Evolutionary conservation across 1,140 invertebrate genomes (phyloP).

Genomic region (Nephila pilipes): DNA sequence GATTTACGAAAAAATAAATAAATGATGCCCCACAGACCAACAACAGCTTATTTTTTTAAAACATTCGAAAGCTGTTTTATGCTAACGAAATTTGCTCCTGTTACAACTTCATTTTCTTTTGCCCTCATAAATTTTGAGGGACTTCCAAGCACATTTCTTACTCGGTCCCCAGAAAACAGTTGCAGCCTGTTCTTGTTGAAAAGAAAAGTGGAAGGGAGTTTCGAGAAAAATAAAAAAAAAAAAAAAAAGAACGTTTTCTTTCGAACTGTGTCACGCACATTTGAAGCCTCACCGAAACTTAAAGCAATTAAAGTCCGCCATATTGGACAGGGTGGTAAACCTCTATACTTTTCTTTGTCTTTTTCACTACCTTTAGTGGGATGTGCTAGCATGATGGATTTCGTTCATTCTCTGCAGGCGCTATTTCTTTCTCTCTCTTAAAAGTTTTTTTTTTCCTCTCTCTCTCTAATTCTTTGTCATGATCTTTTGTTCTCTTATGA

Average conservation of each 20-base stretch:
- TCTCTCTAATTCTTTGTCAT: slow-evolving; percentile 29
- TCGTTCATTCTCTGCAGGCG: not conserved
- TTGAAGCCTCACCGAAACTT: slow-evolving; percentile 44
- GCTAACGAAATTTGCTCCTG: not conserved
- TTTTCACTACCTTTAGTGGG: slow-evolving; percentile 18
- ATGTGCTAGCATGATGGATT: slow-evolving; percentile 50
- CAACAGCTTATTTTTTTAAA: too few relatives aligned
- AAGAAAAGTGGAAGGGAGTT: slow-evolving; percentile 18
- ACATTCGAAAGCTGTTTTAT: not conserved
- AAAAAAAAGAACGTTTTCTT: slow-evolving; percentile 51
- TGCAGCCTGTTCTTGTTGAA: slow-evolving; percentile 44
- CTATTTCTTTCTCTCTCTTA: slow-evolving; percentile 18
- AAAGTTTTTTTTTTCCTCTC: not conserved
- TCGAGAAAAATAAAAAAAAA: slow-evolving; percentile 40
- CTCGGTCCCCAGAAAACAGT: slow-evolving; percentile 43
- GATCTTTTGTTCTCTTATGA: slow-evolving; percentile 62
- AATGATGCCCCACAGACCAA: too few relatives aligned
- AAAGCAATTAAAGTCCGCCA: slow-evolving; percentile 68
- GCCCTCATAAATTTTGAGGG: not conserved
- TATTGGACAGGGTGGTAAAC: slow-evolving; percentile 44
- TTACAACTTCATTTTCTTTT: not conserved
- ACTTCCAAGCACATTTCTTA: slow-evolving; percentile 9
- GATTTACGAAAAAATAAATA: too few relatives aligned
- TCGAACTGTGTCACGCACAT: slow-evolving; percentile 65
- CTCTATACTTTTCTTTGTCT: slow-evolving; percentile 66